Evolutionary conservation across 2,113 vertebrate genomes (phyloP).

Genomic region (Actenoides lindsayi): DNA sequence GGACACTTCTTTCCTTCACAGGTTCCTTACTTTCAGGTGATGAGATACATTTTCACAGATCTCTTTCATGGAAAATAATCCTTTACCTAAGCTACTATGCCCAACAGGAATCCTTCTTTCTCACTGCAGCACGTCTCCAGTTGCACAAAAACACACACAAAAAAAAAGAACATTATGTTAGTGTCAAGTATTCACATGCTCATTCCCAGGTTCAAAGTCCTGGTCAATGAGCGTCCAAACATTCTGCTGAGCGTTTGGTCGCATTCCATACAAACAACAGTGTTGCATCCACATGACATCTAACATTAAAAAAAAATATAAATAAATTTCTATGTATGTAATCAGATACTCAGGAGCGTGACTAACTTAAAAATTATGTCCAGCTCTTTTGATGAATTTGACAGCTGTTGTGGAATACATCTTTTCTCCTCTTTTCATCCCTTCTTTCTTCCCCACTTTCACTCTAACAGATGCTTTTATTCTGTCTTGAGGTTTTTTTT

Average conservation of each 20-base stretch:
- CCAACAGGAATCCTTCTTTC: not conserved
- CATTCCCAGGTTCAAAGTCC: not conserved
- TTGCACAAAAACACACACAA: not conserved
- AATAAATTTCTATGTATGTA: not conserved
- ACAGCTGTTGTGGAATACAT: conserved; percentile 75
- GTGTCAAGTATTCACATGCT: not conserved
- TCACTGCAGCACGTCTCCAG: not conserved
- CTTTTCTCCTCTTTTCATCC: conserved; percentile 44
- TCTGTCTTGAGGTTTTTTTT: conserved; percentile 74
- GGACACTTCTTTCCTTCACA: not conserved
- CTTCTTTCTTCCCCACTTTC: conserved; percentile 53
- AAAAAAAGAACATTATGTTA: not conserved
- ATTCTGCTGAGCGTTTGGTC: not conserved
- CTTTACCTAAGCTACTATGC: not conserved
- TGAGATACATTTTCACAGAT: not conserved
- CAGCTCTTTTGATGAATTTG: conserved; percentile 73
- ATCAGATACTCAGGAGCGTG: conserved; percentile 43
- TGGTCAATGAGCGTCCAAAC: not conserved
- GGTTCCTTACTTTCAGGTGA: not conserved
- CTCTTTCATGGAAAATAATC: not conserved
- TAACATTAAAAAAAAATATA: not conserved
- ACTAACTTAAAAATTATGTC: conserved; percentile 40
- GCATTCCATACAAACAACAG: not conserved
- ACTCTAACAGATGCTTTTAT: conserved; percentile 84
- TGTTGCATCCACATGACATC: not conserved